These are phyloP conservation scores for Chelmon rostratus DNA, from an alignment of 2,797 vertebrate genomes.

Conservation along the genomic window DNA sequence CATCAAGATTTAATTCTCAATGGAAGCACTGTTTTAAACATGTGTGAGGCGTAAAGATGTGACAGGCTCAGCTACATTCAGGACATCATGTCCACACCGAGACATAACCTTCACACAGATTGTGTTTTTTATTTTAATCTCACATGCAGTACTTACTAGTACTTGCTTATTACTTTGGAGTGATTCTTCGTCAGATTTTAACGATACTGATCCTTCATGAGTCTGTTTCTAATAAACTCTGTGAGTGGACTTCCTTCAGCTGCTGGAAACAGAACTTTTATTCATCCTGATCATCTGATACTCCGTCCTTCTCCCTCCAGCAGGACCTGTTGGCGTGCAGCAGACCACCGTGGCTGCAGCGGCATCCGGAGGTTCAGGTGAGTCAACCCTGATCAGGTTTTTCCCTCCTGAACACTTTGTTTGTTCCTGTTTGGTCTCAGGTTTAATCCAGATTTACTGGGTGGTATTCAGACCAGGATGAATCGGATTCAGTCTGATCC, in stretches of 20 bases:
- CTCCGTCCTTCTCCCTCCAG: not conserved
- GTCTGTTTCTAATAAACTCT: conserved; percentile 38
- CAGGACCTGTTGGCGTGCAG: conserved; percentile 53
- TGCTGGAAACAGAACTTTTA: conserved; percentile 49
- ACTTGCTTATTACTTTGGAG: not conserved
- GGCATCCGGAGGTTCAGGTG: conserved; percentile 81
- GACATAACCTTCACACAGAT: too few species aligned
- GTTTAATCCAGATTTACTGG: conserved; percentile 59
- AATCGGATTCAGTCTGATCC: conserved; percentile 20
- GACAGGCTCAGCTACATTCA: not conserved
- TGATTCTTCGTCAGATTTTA: not conserved
- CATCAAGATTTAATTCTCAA: not conserved
- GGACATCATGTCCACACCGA: too few species aligned
- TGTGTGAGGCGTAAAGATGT: not conserved
- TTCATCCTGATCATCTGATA: conserved; percentile 63
- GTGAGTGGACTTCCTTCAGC: not conserved
- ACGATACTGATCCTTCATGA: not conserved
- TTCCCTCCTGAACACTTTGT: conserved; percentile 51
- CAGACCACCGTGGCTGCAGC: conserved; percentile 61
- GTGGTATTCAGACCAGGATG: conserved; percentile 31
- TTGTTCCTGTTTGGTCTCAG: conserved; percentile 52
- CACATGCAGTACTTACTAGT: not conserved
- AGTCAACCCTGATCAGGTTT: conserved; percentile 75
- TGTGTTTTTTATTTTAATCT: too few species aligned
- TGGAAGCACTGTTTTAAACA: not conserved